Conservation (phyloP, 2,888 invertebrate genomes). For the Tigriopus californicus region DNA sequence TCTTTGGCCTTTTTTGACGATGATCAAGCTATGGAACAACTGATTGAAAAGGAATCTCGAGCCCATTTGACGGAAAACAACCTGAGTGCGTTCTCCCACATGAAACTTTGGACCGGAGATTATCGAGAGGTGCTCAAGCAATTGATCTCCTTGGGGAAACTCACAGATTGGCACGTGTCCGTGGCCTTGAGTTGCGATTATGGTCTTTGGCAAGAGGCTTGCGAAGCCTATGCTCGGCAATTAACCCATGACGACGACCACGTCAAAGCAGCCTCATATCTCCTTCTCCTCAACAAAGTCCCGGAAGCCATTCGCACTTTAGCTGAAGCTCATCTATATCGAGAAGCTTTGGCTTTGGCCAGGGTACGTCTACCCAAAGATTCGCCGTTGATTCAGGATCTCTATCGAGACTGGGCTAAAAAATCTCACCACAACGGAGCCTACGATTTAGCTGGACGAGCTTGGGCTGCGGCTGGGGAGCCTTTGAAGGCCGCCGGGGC, state of each 20-base stretch:
- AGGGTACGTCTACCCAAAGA: not conserved
- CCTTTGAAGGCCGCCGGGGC: not conserved
- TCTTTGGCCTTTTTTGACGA: too few relatives aligned
- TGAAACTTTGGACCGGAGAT: not conserved
- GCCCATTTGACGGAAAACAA: too few relatives aligned
- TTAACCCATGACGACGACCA: not conserved
- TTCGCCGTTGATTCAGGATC: not conserved
- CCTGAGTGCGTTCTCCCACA: not conserved
- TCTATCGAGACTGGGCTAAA: not conserved
- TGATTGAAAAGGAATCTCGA: too few relatives aligned
- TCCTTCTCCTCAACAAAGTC: not conserved
- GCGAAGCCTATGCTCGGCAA: conserved; percentile 6
- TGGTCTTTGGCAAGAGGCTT: not conserved
- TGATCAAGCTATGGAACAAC: too few relatives aligned
- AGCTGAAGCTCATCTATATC: not conserved
- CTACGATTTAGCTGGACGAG: not conserved
- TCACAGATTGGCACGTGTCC: not conserved
- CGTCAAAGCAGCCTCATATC: not conserved
- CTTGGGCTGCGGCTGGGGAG: conserved; percentile 7
- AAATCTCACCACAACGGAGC: not conserved
- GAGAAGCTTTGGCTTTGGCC: not conserved
- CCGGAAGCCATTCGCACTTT: conserved; percentile 1
- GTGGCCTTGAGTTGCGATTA: not conserved
- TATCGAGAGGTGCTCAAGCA: conserved; percentile 28
- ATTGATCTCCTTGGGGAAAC: conserved; percentile 21